Base-by-base conservation (phyloP, 2,113 vertebrate species). In the Pelmatolapia mariae region DNA sequence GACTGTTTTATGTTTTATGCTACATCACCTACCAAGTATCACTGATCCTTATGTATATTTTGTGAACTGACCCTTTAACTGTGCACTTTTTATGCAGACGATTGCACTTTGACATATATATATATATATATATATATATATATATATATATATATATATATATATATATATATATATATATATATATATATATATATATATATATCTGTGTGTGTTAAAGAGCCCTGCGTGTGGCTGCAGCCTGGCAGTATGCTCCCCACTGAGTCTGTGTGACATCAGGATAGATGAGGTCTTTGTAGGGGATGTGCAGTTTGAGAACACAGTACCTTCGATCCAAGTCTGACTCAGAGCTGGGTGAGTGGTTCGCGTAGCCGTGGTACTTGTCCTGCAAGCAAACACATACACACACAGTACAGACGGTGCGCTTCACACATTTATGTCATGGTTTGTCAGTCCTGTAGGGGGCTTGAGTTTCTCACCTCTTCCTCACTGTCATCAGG, bases 261-360 rank as follows among this genome's bases (percentile, higher is more conserved):
- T 95, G 89, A 38, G 95, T 94, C 88, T 92, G 87, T 7, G 68
- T 84, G 36, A 88, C 94, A 36, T 94, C 93, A 19, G 95, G 94
- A 36, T 95, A 88, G 82, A 96, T 83, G 5, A 97, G 95, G 22
- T 97, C 96, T 93, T 91, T 93, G 94, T 96, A 96, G 68, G 96
- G 96, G 87, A 97, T 95, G 93, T 96, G 96, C 89, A 97, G 94
- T 93, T 96, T 96, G 78, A 97, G 93, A 85, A 96, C 96, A 97
- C 95, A 96, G 90, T 98, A 99, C 98, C 98, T 99, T 96, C 97
- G 97, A 86, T 99, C 98, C 93, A 97, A 79, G 82, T 99, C 98
- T 1, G 97, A 98, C 8, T 97, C 97, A 1, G 96, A 94, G 90
- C 94, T 97, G 4, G 97, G 97, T 33, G 97, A 97, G 45, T 97